phyloP scores from a whole-genome alignment of 1,140 invertebrate genomes.

The Panagrolaimus sp. region DNA sequence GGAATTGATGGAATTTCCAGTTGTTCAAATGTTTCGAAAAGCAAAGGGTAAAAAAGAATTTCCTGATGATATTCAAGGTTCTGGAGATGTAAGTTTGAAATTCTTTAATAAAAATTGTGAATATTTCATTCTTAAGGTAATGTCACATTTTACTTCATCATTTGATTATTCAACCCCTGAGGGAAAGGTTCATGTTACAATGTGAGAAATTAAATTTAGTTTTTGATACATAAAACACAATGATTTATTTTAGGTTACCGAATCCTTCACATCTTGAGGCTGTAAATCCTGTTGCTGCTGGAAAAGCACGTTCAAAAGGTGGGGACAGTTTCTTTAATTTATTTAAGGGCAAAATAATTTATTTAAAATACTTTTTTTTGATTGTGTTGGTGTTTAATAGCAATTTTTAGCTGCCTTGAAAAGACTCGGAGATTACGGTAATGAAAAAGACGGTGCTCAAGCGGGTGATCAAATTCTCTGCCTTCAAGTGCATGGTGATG shows the following conservation, averaged over 20 bases:
- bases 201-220: too few relatives aligned
- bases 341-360: too few relatives aligned
- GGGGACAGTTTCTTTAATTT: too few relatives aligned
- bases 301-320: slow-evolving; percentile 69
- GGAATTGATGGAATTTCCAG: slow-evolving; percentile 75
- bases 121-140: slow-evolving; percentile 30
- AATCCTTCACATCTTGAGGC: slow-evolving; percentile 97
- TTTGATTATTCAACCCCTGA: slow-evolving; percentile 68
- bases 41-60: slow-evolving; percentile 66
- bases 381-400: too few relatives aligned
- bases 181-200: slow-evolving; percentile 62
- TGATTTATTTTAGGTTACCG: too few relatives aligned
- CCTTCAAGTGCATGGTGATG: slow-evolving; percentile 86
- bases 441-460: slow-evolving; percentile 23
- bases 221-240: too few relatives aligned
- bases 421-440: slow-evolving; percentile 51
- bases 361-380: too few relatives aligned
- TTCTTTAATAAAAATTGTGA: slow-evolving; percentile 70
- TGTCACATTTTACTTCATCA: slow-evolving; percentile 69
- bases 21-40: slow-evolving; percentile 78
- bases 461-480: slow-evolving; percentile 50
- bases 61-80: slow-evolving; percentile 62
- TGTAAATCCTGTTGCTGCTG: slow-evolving; percentile 84
- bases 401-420: slow-evolving; percentile 39
- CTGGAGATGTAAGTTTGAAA: slow-evolving; percentile 88